phyloP scores from a whole-genome alignment of 2,113 vertebrate species.

The Nettapus auritus region DNA sequence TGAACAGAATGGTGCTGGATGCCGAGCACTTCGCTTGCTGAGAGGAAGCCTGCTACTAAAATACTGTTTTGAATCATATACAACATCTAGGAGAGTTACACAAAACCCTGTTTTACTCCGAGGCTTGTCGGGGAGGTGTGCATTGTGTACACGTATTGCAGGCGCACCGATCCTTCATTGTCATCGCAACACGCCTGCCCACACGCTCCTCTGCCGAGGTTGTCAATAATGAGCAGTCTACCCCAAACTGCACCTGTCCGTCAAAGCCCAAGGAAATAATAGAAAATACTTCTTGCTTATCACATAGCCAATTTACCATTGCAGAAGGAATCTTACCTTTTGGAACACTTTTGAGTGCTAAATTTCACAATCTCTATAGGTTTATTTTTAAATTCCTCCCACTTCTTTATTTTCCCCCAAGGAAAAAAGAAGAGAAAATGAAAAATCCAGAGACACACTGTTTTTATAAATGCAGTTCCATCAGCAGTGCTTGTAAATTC shows the following conservation, averaged over 20 bases:
- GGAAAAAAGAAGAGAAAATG: conserved; percentile 9
- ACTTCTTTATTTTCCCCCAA: no score
- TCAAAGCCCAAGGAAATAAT: conserved; percentile 1
- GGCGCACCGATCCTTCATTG: not conserved
- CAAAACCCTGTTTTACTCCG: not conserved
- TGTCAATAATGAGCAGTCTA: not conserved
- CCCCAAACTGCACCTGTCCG: not conserved
- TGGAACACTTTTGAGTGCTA: not conserved
- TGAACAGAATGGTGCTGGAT: not conserved
- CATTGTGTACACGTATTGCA: not conserved
- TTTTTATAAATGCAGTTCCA: conserved; percentile 26
- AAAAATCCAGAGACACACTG: conserved; percentile 3
- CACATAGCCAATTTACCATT: not conserved
- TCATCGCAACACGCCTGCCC: not conserved
- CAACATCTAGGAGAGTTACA: not conserved
- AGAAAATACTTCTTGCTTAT: not conserved
- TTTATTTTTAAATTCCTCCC: conserved; percentile 32
- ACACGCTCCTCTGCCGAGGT: not conserved
- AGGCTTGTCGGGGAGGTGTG: not conserved
- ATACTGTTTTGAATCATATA: conserved; percentile 18
- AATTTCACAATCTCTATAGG: not conserved
- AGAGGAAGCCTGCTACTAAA: conserved; percentile 2
- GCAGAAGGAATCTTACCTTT: not conserved
- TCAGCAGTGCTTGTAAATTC: conserved; percentile 10
- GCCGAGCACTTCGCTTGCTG: not conserved